A percentile compares a stretch with the other conserved stretches of the same genome.
Conservation (phyloP, 2,113 vertebrate species). For the Equus przewalskii region DNA sequence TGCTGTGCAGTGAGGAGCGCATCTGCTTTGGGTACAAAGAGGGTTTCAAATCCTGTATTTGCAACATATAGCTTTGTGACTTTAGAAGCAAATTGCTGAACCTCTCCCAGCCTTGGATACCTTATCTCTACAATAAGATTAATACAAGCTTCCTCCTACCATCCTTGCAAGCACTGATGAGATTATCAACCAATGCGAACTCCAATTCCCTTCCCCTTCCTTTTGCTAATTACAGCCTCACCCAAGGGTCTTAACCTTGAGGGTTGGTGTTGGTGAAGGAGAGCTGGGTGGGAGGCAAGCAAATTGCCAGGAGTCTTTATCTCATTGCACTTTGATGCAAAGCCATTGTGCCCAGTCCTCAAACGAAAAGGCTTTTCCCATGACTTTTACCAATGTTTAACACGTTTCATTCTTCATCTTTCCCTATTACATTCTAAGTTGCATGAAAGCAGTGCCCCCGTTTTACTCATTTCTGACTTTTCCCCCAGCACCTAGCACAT, state of each 20-base stretch:
- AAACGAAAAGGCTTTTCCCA: background rate
- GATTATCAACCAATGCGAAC: background rate
- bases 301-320: background rate
- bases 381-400: background rate
- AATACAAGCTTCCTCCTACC: background rate
- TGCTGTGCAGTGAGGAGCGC: background rate
- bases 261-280: background rate
- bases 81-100: background rate
- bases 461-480: background rate
- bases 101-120: background rate
- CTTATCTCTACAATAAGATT: background rate
- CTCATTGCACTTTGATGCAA: background rate
- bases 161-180: background rate
- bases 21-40: background rate
- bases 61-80: background rate
- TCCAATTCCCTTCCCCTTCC: background rate
- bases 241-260: background rate
- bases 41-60: background rate
- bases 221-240: background rate
- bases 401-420: background rate
- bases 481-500: too few species aligned
- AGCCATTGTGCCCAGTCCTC: background rate
- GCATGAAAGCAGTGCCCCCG: background rate
- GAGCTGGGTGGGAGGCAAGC: background rate
- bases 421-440: background rate